These are phyloP conservation scores for Dicaeum eximium DNA, from an alignment of 2,113 vertebrate species.

Conservation along the genomic window DNA sequence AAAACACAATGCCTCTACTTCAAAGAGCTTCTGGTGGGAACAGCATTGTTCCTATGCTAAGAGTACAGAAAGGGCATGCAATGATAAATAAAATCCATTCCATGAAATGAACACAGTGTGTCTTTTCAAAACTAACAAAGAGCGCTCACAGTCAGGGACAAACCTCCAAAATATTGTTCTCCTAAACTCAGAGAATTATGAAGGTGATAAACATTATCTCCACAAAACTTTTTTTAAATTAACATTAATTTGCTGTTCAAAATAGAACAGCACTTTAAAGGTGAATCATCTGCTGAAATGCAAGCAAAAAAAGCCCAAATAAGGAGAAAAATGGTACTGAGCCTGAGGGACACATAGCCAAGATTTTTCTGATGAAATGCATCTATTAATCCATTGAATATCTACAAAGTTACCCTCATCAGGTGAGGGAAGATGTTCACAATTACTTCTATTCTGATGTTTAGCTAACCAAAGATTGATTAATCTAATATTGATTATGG, in stretches of 20 bases:
- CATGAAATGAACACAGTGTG: neutral
- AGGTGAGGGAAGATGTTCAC: neutral
- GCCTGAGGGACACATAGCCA: rapidly evolving
- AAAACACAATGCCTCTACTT: neutral
- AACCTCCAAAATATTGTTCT: neutral
- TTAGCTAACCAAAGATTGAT: neutral
- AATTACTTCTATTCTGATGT: neutral
- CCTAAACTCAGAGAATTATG: neutral
- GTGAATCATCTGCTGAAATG: neutral
- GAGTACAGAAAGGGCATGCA: neutral
- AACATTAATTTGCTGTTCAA: neutral
- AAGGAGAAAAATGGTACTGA: neutral
- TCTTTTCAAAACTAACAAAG: neutral
- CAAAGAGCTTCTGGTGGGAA: neutral
- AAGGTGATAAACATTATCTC: neutral
- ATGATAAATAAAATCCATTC: neutral
- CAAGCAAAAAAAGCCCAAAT: neutral
- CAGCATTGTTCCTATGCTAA: neutral
- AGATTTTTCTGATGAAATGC: neutral
- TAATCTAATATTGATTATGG: neutral
- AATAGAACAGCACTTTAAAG: neutral
- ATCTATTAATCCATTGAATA: neutral
- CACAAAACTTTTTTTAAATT: neutral
- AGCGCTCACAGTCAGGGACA: neutral
- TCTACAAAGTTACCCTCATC: neutral